Conservation (phyloP, 2,797 vertebrate genomes). For the Silurus lanzhouensis region DNA sequence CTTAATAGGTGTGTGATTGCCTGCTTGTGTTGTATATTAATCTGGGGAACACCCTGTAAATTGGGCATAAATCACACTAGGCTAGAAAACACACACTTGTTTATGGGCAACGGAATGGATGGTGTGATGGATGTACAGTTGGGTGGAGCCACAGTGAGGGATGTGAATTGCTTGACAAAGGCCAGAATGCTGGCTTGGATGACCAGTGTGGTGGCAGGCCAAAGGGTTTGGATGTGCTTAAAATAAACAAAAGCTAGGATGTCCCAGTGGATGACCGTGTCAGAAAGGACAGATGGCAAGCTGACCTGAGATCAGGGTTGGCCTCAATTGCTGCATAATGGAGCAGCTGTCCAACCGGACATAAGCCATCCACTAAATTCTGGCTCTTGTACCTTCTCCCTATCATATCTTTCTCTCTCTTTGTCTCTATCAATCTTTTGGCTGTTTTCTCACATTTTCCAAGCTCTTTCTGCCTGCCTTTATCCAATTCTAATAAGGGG, state of each 20-base stretch:
- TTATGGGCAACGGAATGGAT: background rate
- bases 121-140: background rate
- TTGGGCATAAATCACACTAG: constrained; percentile 35
- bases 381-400: constrained; percentile 19
- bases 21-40: constrained; percentile 50
- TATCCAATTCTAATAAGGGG: constrained; percentile 31
- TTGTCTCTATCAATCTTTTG: background rate
- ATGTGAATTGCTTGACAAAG: constrained; percentile 24
- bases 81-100: background rate
- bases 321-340: constrained; percentile 55
- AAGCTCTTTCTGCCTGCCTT: background rate
- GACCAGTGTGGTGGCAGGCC: constrained; percentile 1
- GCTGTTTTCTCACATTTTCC: background rate
- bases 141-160: background rate
- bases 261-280: constrained; percentile 51
- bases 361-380: constrained; percentile 41
- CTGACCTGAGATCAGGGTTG: constrained; percentile 53
- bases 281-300: constrained; percentile 57
- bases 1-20: constrained; percentile 58
- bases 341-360: constrained; percentile 56
- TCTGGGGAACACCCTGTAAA: constrained; percentile 43
- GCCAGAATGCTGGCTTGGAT: background rate
- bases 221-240: constrained; percentile 37
- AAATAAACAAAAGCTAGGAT: constrained; percentile 56
- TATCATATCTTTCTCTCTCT: background rate